Base-by-base conservation (phyloP, 2,797 vertebrate species). In the Rhincodon typus region DNA sequence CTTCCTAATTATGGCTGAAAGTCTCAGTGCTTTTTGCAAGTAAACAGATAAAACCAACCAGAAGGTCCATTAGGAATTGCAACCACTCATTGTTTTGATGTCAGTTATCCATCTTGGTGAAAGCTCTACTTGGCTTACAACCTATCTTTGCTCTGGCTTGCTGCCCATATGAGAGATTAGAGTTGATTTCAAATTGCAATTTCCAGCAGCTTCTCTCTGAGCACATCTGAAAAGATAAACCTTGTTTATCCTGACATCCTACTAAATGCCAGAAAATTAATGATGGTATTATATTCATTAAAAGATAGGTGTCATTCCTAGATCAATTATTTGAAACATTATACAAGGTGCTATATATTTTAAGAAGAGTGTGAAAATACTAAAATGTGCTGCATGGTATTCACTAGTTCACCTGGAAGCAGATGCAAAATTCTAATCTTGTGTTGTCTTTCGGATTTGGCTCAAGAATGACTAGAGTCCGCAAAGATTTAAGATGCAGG, bases 231-330 rank as follows among this genome's bases (percentile, higher is more conserved):
- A 93, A 93, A 62, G 34, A 93, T 57, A 91, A 91, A 91, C 57
- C 8, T 8, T 93, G 90, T 93, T 91, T 93, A 93, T 42, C n/a
- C 90, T 69, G 90, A 69, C n/a, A 93, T 69, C 62, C 21, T 34
- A 66, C 30, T 21, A 91, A 93, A 93, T 93, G 7, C 67, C n/a
- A 38, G 19, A 67, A 6, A 0, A 19, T 66, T 66, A 66, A n/a
- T 15, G 87, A 90, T 91, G 7, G 7, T 38, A 38, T 67, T n/a
- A 12, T 21, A 38, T 62, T 62, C 90, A 42, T 57, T 67, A 23
- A 93, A 93, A 0, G 34, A 67, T 34, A 6, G 10, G 57, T 67
- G n/a, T n/a, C 90, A 67, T 93, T 67, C 62, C 62, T 67, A 8
- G 34, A 34, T 67, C 62, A 23, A 38, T 93, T 23, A 84, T 84